Conservation (phyloP, 1,140 invertebrate genomes). For the Rhynchophorus ferrugineus region DNA sequence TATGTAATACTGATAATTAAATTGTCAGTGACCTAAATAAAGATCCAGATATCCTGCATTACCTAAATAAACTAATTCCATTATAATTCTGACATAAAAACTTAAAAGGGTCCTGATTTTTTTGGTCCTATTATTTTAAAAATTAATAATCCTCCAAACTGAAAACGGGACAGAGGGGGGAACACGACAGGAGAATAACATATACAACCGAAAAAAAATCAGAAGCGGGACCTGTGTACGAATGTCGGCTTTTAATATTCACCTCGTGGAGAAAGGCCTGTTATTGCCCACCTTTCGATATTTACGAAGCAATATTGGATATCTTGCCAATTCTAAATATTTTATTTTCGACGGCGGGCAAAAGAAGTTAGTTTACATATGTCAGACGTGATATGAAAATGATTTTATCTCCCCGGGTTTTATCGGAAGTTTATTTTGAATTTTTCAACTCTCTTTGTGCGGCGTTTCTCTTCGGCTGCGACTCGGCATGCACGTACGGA, state of each 20-base stretch:
- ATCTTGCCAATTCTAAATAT: conserved; percentile 33
- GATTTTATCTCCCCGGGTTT: conserved; percentile 24
- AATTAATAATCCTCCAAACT: conserved; percentile 12
- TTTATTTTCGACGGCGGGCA: conserved; percentile 29
- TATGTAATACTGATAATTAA: no score
- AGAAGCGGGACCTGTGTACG: conserved; percentile 12
- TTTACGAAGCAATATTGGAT: conserved; percentile 33
- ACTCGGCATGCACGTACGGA: no score
- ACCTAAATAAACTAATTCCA: no score
- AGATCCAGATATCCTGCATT: no score
- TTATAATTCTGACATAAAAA: no score
- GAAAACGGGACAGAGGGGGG: conserved; percentile 3
- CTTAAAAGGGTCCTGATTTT: no score
- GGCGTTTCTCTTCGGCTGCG: no score
- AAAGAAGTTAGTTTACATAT: conserved; percentile 35
- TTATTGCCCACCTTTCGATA: conserved; percentile 33
- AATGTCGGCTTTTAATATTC: conserved; percentile 24
- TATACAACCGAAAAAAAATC: conserved; percentile 4
- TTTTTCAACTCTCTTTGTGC: conserved; percentile 15
- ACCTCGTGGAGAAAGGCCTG: conserved; percentile 24
- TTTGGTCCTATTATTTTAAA: background rate
- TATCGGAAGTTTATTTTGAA: conserved; percentile 22
- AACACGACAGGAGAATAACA: conserved; percentile 1
- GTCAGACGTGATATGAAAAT: conserved; percentile 34
- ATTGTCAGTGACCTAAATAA: no score